Evolutionary conservation across 2,888 invertebrate species (phyloP), one percentile per base, ranked within the genome.

Genomic region (Noctua janthe): DNA sequence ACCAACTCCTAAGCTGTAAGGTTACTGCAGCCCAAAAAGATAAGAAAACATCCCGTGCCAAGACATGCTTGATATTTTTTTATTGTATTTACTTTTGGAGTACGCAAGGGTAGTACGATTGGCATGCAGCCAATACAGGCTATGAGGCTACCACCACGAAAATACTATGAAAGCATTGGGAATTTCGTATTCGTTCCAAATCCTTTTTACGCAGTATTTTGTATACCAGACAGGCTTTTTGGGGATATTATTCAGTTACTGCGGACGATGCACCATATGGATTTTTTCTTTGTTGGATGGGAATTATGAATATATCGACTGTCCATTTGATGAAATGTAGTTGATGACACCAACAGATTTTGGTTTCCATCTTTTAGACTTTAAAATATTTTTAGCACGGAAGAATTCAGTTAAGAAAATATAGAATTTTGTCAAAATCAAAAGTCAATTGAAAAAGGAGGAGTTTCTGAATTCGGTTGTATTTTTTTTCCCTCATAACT

Each of bases 81-180:
- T 82, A 67, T 74, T 69, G 35, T 76, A 66, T 74, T 59, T 71
- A 64, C 39, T 82, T 75, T 47, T 35, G 39, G 29, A 69, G 62
- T 76, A 69, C 39, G 51, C 54, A 70, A 73, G 29, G 56, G 23
- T 64, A 35, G 67, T 64, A 59, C 15, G 74, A 23, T 43, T 85
- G 85, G 85, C 87, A 6, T 2, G 1, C 43, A 10, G 80, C 87
- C 85, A 84, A 66, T 64, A 72, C 64, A 78, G 66, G 29, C 70
- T n/a, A 69, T 47, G 47, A 69, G n/a, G 47, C 13, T 8, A 29
- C 77, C 59, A 73, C 66, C 59, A 73, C 66, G 62, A 70, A 70
- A 84, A 69, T 74, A 77, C 74, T 79, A 76, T 80, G 67, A 78
- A 71, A 84, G 72, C 51, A 76, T 78, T 76, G 43, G 49, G n/a